Conservation (phyloP, 2,888 invertebrate species). For the Diaphora mendica region DNA sequence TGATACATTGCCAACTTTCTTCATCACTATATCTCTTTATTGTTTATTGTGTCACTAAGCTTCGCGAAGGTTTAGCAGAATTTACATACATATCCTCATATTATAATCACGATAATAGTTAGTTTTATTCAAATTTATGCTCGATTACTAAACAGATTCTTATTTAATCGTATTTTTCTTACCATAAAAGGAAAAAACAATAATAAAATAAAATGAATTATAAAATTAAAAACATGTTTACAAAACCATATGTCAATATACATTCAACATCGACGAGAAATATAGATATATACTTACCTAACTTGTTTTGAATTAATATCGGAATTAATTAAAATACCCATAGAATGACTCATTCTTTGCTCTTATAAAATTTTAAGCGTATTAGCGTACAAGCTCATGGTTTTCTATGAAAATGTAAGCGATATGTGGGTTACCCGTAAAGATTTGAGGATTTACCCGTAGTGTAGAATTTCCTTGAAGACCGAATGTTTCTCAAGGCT, state of each 20-base stretch:
- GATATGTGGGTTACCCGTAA: slow-evolving; percentile 28
- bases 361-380: slow-evolving; percentile 4
- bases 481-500: slow-evolving; percentile 37
- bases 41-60: slow-evolving; percentile 47
- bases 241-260: slow-evolving; percentile 2
- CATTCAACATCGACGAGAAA: neutral
- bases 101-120: slow-evolving; percentile 11
- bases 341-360: slow-evolving; percentile 14
- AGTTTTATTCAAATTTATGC: slow-evolving; percentile 13
- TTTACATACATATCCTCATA: slow-evolving; percentile 31
- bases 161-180: slow-evolving; percentile 13
- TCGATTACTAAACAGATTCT: slow-evolving; percentile 16
- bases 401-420: slow-evolving; percentile 10
- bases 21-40: slow-evolving; percentile 38
- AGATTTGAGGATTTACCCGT: slow-evolving; percentile 31
- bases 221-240: slow-evolving; percentile 1
- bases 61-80: slow-evolving; percentile 36
- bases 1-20: slow-evolving; percentile 50
- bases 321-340: slow-evolving; percentile 4
- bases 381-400: neutral
- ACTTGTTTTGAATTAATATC: neutral
- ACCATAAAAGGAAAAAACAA: neutral
- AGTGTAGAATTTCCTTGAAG: slow-evolving; percentile 42
- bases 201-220: neutral
- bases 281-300: neutral